Evolutionary conservation across 2,113 vertebrate genomes (phyloP).

Genomic region (Natator depressus): DNA sequence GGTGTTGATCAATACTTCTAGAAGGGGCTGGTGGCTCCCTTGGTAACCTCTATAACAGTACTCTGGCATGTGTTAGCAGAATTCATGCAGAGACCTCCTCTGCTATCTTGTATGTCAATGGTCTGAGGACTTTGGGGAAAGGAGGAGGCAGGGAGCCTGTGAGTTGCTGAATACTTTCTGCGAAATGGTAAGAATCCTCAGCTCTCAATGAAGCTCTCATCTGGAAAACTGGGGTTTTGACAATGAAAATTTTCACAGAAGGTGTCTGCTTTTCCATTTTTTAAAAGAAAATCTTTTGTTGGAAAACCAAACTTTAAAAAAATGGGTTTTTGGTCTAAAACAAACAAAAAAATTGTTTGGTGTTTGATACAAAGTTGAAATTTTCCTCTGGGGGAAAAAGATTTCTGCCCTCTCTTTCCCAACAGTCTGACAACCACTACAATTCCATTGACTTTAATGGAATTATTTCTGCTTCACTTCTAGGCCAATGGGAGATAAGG

Average conservation of each 20-base stretch:
- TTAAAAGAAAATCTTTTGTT: fast-evolving
- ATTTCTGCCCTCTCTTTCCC: not conserved
- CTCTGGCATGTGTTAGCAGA: not conserved
- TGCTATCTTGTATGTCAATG: not conserved
- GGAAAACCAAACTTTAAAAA: not conserved
- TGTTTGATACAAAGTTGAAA: not conserved
- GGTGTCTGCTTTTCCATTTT: fast-evolving
- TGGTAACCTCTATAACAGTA: constrained; percentile 38
- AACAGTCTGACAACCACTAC: not conserved
- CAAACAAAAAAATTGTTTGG: not conserved
- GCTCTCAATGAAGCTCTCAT: not conserved
- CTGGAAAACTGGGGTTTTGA: not conserved
- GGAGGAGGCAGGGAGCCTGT: not conserved
- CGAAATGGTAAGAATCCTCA: not conserved
- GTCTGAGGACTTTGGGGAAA: not conserved
- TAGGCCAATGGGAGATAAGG: fast-evolving
- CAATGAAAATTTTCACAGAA: not conserved
- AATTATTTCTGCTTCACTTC: not conserved
- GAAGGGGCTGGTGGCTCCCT: not conserved
- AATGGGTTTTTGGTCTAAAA: not conserved
- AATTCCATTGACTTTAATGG: not conserved
- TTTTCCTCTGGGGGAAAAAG: not conserved
- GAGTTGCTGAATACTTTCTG: constrained; percentile 11
- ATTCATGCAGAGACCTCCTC: constrained; percentile 30
- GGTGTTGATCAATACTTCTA: not conserved